phyloP scores from a whole-genome alignment of 1,140 invertebrate genomes.

The Chymomyza costata region DNA sequence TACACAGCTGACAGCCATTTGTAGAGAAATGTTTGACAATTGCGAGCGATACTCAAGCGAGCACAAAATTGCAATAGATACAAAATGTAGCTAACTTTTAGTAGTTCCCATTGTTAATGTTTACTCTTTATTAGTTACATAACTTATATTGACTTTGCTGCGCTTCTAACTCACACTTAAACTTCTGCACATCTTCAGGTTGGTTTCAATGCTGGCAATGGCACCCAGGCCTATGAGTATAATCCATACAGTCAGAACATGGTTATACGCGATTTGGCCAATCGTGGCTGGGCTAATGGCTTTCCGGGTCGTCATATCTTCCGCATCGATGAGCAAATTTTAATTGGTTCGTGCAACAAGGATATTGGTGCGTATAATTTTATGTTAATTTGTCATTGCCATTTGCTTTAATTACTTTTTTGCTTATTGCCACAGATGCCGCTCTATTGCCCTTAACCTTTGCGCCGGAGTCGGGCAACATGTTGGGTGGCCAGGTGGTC shows the following conservation, averaged over 20 bases:
- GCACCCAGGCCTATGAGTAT: slow-evolving; percentile 92
- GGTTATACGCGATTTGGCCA: slow-evolving; percentile 87
- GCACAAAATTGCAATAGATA: too few species aligned
- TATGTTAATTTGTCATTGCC: slow-evolving; percentile 2
- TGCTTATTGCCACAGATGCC: slow-evolving; percentile 78
- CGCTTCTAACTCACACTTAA: too few species aligned
- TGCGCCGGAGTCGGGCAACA: slow-evolving; percentile 94
- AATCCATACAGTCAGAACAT: slow-evolving; percentile 92
- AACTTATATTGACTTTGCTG: too few species aligned
- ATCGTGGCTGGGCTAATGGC: slow-evolving; percentile 90
- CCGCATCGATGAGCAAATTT: slow-evolving; percentile 95
- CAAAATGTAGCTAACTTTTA: too few species aligned
- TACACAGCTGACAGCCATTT: neutral
- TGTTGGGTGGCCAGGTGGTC: slow-evolving; percentile 89
- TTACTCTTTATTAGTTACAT: too few species aligned
- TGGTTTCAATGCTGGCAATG: slow-evolving; percentile 97
- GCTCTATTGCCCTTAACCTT: slow-evolving; percentile 88
- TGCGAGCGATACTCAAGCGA: too few species aligned
- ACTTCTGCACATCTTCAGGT: slow-evolving; percentile 78
- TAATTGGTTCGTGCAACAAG: slow-evolving; percentile 93
- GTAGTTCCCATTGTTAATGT: too few species aligned
- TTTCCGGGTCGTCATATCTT: slow-evolving; percentile 94
- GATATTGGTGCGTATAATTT: slow-evolving; percentile 82
- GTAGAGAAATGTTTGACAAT: neutral
- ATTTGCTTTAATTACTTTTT: slow-evolving; percentile 5